Evolutionary conservation across 2,888 invertebrate species (phyloP).

Genomic region (Aphodius granarius): DNA sequence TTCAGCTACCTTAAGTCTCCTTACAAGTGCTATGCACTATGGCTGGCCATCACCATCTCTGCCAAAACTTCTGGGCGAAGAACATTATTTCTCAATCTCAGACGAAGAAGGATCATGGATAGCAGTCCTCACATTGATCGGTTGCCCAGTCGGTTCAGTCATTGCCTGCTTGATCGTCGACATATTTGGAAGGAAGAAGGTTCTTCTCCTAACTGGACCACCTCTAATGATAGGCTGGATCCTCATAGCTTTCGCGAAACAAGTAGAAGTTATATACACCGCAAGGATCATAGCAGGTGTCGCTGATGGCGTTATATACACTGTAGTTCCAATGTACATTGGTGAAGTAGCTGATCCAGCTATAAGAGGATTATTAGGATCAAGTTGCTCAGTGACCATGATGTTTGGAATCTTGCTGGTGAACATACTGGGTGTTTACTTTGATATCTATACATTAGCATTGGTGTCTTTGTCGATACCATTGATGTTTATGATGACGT

Average conservation of each 20-base stretch:
- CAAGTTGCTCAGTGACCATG: constrained; percentile 60
- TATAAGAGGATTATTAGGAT: constrained; percentile 64
- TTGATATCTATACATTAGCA: constrained; percentile 57
- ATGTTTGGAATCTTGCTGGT: constrained; percentile 63
- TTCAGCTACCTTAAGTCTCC: constrained; percentile 48
- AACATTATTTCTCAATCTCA: constrained; percentile 48
- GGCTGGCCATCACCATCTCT: constrained; percentile 66
- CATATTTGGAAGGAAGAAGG: constrained; percentile 67
- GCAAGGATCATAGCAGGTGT: constrained; percentile 59
- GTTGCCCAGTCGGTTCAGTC: constrained; percentile 64
- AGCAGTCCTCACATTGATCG: constrained; percentile 66
- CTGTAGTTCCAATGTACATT: constrained; percentile 62
- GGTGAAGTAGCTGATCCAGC: constrained; percentile 63
- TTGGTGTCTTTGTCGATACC: constrained; percentile 61
- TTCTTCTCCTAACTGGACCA: constrained; percentile 62
- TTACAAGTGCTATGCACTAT: constrained; percentile 51
- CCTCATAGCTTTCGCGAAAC: constrained; percentile 62
- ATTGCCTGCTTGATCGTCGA: constrained; percentile 66
- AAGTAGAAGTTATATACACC: constrained; percentile 60
- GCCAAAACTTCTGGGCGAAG: constrained; percentile 54
- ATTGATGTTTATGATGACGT: constrained; percentile 58
- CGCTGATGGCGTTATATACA: constrained; percentile 54
- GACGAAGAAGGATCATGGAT: constrained; percentile 62
- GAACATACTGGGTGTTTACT: constrained; percentile 63
- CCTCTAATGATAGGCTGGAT: constrained; percentile 67